phyloP scores from a whole-genome alignment of 2,113 vertebrate genomes.

The Notarius lentiginosus region DNA sequence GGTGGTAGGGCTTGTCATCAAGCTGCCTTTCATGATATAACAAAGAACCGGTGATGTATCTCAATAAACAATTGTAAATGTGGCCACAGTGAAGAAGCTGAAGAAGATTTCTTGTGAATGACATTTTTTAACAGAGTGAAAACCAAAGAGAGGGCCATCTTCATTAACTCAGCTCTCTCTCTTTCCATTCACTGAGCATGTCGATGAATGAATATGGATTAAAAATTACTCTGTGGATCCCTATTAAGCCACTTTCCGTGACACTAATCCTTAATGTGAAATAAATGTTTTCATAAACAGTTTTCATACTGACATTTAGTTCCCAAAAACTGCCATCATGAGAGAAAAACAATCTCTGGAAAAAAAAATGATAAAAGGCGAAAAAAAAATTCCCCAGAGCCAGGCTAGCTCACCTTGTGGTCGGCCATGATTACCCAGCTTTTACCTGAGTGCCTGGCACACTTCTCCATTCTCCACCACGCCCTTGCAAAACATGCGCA shows the following conservation, averaged over 20 bases:
- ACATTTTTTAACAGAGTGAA: not conserved
- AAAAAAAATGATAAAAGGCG: conserved; percentile 57
- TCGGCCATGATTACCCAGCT: conserved; percentile 72
- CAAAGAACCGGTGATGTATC: not conserved
- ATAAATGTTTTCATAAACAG: conserved; percentile 66
- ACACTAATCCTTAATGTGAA: conserved; percentile 72
- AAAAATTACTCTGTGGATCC: conserved; percentile 57
- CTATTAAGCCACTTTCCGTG: conserved; percentile 65
- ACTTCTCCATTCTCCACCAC: conserved; percentile 62
- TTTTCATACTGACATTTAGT: conserved; percentile 67
- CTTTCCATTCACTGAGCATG: conserved; percentile 35
- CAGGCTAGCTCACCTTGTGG: conserved; percentile 66
- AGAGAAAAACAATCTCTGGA: conserved; percentile 57
- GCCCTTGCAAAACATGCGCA: conserved; percentile 60
- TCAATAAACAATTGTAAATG: not conserved
- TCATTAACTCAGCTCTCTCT: not conserved
- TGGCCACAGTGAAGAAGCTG: not conserved
- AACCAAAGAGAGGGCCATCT: not conserved
- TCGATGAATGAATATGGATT: conserved; percentile 69
- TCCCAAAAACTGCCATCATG: conserved; percentile 63
- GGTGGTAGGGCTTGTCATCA: not conserved
- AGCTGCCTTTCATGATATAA: not conserved
- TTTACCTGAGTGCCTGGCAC: conserved; percentile 66
- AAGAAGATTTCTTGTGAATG: not conserved
- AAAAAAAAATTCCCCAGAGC: conserved; percentile 67